A percentile compares a stretch with the other conserved stretches of the same genome.
Evolutionary conservation across 2,888 invertebrate species (phyloP).

Genomic region (Anodontia alba): DNA sequence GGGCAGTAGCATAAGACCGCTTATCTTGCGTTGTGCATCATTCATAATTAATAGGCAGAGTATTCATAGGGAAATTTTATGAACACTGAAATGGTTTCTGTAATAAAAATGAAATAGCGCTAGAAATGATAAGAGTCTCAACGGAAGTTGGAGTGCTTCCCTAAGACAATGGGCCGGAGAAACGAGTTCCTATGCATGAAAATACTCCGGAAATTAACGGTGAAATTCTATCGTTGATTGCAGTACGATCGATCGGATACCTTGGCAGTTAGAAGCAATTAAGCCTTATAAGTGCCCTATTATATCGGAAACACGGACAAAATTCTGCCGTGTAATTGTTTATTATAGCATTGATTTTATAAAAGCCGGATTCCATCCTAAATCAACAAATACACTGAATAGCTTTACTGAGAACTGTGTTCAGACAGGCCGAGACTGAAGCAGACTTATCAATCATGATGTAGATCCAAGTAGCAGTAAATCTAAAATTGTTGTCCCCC

Average conservation of each 20-base stretch:
- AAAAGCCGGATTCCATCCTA: conserved; percentile 2
- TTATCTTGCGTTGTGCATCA: no score
- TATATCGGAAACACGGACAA: conserved; percentile 14
- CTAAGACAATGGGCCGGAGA: conserved; percentile 13
- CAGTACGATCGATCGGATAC: neutral
- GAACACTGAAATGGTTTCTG: conserved; percentile 3
- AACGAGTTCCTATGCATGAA: conserved; percentile 18
- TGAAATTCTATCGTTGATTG: conserved; percentile 20
- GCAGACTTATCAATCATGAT: no score
- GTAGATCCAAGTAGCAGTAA: no score
- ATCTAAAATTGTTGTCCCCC: no score
- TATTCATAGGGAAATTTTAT: neutral
- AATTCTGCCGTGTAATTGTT: conserved; percentile 14
- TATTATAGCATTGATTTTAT: conserved; percentile 11
- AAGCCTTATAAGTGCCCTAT: conserved; percentile 17
- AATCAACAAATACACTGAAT: neutral
- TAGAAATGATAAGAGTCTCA: conserved; percentile 15
- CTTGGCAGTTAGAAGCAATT: conserved; percentile 14
- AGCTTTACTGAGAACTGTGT: neutral
- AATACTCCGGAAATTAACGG: conserved; percentile 16
- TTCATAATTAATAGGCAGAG: neutral
- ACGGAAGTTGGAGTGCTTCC: conserved; percentile 13
- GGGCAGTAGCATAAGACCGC: no score
- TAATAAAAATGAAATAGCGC: conserved; percentile 15
- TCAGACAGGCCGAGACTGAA: neutral